Evolutionary conservation across 2,888 invertebrate genomes (phyloP).

Genomic region (Aporophyla nigra): DNA sequence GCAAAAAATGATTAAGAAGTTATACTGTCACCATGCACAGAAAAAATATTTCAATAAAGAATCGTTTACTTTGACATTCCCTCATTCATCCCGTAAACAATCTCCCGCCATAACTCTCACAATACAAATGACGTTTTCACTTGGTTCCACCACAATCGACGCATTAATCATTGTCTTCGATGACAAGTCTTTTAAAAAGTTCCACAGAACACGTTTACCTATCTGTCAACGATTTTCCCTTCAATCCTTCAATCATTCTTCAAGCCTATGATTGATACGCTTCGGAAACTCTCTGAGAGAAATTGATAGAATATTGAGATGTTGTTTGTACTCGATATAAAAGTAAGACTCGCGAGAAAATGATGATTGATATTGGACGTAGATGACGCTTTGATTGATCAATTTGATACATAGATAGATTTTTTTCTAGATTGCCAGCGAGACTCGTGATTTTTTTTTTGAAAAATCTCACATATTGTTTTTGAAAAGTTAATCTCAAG

Average conservation of each 20-base stretch:
- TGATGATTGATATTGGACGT: conserved; percentile 50
- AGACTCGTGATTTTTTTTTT: no score
- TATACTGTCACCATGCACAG: background rate
- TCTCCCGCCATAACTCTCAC: conserved; percentile 3
- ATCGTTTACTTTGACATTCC: background rate
- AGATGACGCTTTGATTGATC: conserved; percentile 27
- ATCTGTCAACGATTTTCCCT: conserved; percentile 75
- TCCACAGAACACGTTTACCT: conserved; percentile 64
- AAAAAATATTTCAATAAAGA: background rate
- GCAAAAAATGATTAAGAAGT: background rate
- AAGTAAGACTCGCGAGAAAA: conserved; percentile 41
- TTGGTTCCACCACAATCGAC: conserved; percentile 69
- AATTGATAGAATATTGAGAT: conserved; percentile 65
- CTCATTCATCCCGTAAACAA: conserved; percentile 11
- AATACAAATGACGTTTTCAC: conserved; percentile 71
- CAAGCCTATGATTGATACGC: conserved; percentile 74
- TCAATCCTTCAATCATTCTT: conserved; percentile 76
- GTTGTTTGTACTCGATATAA: conserved; percentile 58
- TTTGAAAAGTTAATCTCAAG: background rate
- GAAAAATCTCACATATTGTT: background rate
- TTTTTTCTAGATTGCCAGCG: background rate
- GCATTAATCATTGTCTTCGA: conserved; percentile 76
- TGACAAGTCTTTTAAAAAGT: conserved; percentile 77
- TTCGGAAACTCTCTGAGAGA: conserved; percentile 53
- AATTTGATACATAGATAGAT: background rate